phyloP scores from a whole-genome alignment of 2,797 vertebrate genomes.

The Huso huso region DNA sequence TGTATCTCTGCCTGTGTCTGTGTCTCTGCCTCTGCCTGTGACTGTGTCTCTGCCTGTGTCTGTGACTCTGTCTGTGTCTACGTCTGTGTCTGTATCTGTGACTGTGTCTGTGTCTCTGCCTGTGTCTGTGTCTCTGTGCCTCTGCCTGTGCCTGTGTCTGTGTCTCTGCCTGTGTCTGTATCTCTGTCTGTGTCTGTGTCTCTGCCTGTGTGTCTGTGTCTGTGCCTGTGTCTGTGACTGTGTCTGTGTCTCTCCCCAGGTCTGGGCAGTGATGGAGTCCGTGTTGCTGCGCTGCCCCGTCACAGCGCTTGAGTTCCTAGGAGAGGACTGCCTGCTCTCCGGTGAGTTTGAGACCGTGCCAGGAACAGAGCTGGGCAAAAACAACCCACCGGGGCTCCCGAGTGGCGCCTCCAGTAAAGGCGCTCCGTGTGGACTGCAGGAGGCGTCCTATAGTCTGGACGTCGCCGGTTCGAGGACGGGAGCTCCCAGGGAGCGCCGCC shows the following conservation, averaged over 20 bases:
- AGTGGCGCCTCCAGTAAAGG: neutral
- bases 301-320: conserved; percentile 77
- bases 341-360: conserved; percentile 50
- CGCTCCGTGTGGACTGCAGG: too few species aligned
- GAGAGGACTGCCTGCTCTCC: conserved; percentile 63
- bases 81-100: neutral
- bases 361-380: neutral
- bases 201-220: neutral
- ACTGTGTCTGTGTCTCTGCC: neutral
- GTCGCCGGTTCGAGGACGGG: too few species aligned
- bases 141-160: neutral
- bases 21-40: neutral
- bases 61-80: neutral
- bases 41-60: neutral
- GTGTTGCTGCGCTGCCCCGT: conserved; percentile 71
- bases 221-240: neutral
- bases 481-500: too few species aligned
- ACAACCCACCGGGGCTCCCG: rapidly evolving
- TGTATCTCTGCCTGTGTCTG: neutral
- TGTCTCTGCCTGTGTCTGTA: neutral
- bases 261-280: conserved; percentile 52
- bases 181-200: neutral
- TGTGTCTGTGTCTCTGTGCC: neutral
- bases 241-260: neutral
- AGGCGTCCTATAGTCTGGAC: too few species aligned